phyloP scores from a whole-genome alignment of 2,113 vertebrate species.

The Nyctibius bracteatus region DNA sequence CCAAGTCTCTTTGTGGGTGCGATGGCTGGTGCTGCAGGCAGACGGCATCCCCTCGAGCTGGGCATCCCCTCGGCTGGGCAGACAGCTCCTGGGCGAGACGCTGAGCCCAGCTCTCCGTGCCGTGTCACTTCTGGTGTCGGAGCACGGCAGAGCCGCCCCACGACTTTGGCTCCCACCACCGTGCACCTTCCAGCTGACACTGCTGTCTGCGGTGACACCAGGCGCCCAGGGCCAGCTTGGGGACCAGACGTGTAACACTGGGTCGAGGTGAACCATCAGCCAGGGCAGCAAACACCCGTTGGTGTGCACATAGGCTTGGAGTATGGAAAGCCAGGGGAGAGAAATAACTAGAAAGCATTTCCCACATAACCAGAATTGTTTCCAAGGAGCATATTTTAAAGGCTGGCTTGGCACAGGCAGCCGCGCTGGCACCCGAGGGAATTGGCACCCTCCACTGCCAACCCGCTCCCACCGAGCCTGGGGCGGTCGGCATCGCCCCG shows the following conservation, averaged over 20 bases:
- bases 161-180: background rate
- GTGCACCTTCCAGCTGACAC: background rate
- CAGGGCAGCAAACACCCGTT: background rate
- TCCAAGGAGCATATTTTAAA: background rate
- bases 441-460: fast-evolving
- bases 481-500: fast-evolving
- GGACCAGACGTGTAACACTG: background rate
- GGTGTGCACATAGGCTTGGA: background rate
- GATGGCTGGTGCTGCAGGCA: fast-evolving
- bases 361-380: background rate
- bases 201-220: background rate
- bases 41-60: background rate
- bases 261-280: background rate
- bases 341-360: slow-evolving; percentile 2
- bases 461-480: fast-evolving
- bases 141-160: fast-evolving
- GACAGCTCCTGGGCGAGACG: background rate
- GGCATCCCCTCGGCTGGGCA: too few relatives aligned
- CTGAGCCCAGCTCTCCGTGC: background rate
- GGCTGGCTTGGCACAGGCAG: background rate
- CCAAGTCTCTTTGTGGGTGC: fast-evolving
- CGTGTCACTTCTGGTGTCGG: fast-evolving
- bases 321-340: background rate
- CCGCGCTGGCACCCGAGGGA: fast-evolving
- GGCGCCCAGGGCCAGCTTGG: fast-evolving